Evolutionary conservation across 2,113 vertebrate genomes (phyloP).

Genomic region (Trematomus loennbergii): DNA sequence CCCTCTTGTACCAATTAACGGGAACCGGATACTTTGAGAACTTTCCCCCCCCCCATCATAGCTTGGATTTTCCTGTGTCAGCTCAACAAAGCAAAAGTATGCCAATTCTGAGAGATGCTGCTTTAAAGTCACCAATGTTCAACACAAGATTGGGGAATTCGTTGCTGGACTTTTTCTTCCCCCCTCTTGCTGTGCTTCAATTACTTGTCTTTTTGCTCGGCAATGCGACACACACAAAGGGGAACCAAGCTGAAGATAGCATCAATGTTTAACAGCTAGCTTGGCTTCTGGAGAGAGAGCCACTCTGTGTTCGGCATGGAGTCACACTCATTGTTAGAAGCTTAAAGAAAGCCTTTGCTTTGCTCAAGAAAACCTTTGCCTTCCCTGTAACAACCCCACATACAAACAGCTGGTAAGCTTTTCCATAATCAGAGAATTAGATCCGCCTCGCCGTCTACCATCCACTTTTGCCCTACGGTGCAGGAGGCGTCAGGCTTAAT

Average conservation of each 20-base stretch:
- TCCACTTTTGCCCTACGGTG: slow-evolving; percentile 66
- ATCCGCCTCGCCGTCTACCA: slow-evolving; percentile 62
- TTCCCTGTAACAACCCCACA: slow-evolving; percentile 64
- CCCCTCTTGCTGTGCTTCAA: slow-evolving; percentile 46
- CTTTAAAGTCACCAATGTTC: slow-evolving; percentile 66
- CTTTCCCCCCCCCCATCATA: slow-evolving; percentile 59
- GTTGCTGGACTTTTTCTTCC: slow-evolving; percentile 19
- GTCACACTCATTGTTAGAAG: slow-evolving; percentile 74
- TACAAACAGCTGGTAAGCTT: slow-evolving; percentile 60
- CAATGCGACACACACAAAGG: slow-evolving; percentile 53
- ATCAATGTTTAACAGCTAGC: slow-evolving; percentile 78
- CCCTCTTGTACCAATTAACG: slow-evolving; percentile 77
- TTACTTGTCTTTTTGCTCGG: slow-evolving; percentile 60
- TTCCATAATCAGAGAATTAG: slow-evolving; percentile 74
- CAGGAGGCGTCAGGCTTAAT: slow-evolving; percentile 74
- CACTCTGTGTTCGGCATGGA: slow-evolving; percentile 65
- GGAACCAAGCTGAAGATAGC: slow-evolving; percentile 67
- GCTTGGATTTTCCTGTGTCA: slow-evolving; percentile 66
- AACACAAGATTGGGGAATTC: slow-evolving; percentile 58
- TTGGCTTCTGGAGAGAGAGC: slow-evolving; percentile 64
- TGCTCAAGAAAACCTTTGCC: slow-evolving; percentile 59
- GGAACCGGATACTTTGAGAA: slow-evolving; percentile 65
- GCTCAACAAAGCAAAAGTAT: slow-evolving; percentile 62
- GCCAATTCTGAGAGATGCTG: slow-evolving; percentile 58
- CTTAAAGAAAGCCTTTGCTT: slow-evolving; percentile 75